These are phyloP conservation scores for Trypoxylon attenuatum DNA, from an alignment of 2,888 invertebrate genomes.

Conservation along the genomic window DNA sequence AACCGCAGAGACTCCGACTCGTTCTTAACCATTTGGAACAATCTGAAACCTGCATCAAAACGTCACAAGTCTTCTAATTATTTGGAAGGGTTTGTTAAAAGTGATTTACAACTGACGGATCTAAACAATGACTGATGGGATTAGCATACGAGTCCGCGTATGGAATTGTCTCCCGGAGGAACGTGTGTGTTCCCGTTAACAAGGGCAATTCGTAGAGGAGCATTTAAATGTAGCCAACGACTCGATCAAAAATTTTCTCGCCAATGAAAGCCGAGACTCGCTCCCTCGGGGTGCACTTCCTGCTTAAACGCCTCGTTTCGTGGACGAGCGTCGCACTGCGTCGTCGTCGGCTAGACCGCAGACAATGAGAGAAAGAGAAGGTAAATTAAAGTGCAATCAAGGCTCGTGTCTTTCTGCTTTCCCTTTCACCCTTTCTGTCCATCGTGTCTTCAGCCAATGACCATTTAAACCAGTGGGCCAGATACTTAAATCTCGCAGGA, in stretches of 20 bases:
- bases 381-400: constrained; percentile 59
- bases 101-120: too few relatives aligned
- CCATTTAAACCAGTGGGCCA: constrained; percentile 44
- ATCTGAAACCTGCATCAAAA: too few relatives aligned
- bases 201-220: constrained; percentile 5
- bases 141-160: neutral
- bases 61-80: too few relatives aligned
- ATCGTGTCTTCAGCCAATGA: constrained; percentile 38
- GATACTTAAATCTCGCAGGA: constrained; percentile 47
- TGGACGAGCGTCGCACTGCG: constrained; percentile 30
- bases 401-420: constrained; percentile 52
- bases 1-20: too few relatives aligned
- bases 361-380: constrained; percentile 42
- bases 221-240: constrained; percentile 56
- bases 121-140: neutral
- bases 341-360: constrained; percentile 32
- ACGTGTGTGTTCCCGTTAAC: constrained; percentile 2
- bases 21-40: too few relatives aligned
- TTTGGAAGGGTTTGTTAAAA: too few relatives aligned
- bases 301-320: constrained; percentile 61
- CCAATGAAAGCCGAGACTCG: constrained; percentile 56
- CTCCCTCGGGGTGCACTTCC: constrained; percentile 64
- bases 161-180: neutral
- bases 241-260: constrained; percentile 64
- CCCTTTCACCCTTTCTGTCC: constrained; percentile 34